These are phyloP conservation scores for Himalopsyche kuldschensis DNA, from an alignment of 2,888 invertebrate genomes.

Conservation along the genomic window DNA sequence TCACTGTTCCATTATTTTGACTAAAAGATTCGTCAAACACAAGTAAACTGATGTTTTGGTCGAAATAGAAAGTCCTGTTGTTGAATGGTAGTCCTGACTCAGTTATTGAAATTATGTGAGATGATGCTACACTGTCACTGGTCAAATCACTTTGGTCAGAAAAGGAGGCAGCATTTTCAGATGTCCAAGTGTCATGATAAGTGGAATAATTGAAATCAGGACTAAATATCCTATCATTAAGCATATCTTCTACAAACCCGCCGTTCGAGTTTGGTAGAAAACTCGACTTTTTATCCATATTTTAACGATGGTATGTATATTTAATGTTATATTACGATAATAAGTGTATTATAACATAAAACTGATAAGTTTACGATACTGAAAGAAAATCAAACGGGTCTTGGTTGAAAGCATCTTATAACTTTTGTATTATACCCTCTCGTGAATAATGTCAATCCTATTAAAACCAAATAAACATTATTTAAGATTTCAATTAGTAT, in stretches of 20 bases:
- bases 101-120: neutral
- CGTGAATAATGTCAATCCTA: neutral
- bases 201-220: slow-evolving; percentile 22
- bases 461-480: neutral
- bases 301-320: neutral
- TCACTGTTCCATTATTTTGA: neutral
- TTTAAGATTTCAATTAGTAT: neutral
- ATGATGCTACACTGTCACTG: neutral
- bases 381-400: too few relatives aligned
- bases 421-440: too few relatives aligned
- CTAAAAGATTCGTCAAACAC: slow-evolving; percentile 25
- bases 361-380: too few relatives aligned
- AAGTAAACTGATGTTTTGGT: slow-evolving; percentile 24
- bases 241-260: slow-evolving; percentile 35
- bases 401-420: too few relatives aligned
- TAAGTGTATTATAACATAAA: neutral
- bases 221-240: slow-evolving; percentile 34
- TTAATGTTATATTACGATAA: neutral
- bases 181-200: slow-evolving; percentile 17
- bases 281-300: slow-evolving; percentile 30
- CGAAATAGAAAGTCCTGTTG: slow-evolving; percentile 17
- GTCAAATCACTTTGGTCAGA: slow-evolving; percentile 4
- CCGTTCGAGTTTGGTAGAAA: slow-evolving; percentile 34
- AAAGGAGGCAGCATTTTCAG: slow-evolving; percentile 14
- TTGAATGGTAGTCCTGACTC: slow-evolving; percentile 7